Evolutionary conservation across 2,888 invertebrate species (phyloP).

Genomic region (Nomada ruficornis): DNA sequence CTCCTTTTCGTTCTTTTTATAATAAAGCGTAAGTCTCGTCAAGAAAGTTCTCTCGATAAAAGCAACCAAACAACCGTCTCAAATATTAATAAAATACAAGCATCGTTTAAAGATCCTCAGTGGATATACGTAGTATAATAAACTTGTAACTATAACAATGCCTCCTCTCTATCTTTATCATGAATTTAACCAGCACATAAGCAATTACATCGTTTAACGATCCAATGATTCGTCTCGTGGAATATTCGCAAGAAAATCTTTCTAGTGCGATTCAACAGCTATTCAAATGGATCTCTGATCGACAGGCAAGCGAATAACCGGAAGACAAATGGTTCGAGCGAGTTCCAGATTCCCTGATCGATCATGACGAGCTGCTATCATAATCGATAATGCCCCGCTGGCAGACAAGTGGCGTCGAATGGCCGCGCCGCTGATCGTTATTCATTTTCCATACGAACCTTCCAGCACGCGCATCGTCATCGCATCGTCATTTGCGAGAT

Average conservation of each 20-base stretch:
- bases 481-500: conserved; percentile 78
- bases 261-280: background rate
- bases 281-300: conserved; percentile 9
- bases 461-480: conserved; percentile 78
- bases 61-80: background rate
- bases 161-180: background rate
- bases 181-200: background rate
- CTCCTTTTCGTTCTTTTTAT: background rate
- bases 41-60: too few relatives aligned
- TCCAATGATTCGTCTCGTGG: background rate
- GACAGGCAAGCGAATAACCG: conserved; percentile 37
- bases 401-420: conserved; percentile 68
- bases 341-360: conserved; percentile 69
- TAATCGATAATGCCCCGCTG: conserved; percentile 76
- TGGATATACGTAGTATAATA: background rate
- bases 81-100: background rate
- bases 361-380: conserved; percentile 75
- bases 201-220: background rate
- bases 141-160: conserved; percentile 14
- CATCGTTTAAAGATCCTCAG: background rate
- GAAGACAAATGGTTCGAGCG: conserved; percentile 50
- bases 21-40: background rate
- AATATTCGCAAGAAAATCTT: background rate
- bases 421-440: conserved; percentile 73
- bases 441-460: conserved; percentile 74